Evolutionary conservation across 2,113 vertebrate genomes (phyloP), one percentile per base, ranked within the genome.

Genomic region (Fregata magnificens): DNA sequence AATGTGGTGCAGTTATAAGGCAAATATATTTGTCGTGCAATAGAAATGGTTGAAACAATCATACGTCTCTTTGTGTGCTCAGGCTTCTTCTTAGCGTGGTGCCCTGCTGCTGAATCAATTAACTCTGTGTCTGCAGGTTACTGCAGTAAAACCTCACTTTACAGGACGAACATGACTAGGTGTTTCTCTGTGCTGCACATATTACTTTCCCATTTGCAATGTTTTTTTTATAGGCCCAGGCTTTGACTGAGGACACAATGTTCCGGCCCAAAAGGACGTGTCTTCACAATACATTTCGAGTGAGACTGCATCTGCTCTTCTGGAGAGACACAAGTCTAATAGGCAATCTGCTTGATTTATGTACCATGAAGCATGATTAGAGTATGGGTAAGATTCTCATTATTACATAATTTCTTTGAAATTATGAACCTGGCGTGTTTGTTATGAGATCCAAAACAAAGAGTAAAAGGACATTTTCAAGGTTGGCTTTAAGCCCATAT

Each of bases 341-440:
- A 89, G 73, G 91, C 90, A 96, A 95, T 96, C 86, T 87, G 79
- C 81, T 87, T 94, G 93, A 96, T 96, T 96, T 96, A 97, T 77
- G 81, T 79, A 72, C 89, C 89, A 72, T 87, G 84, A 90, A 96
- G 73, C 70, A 44, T 63, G 86, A 93, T 88, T 79, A 80, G 61
- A 87, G 81, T 56, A 42, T 44, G 44, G 70, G 44, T 55, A 85
- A 90, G 66, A 88, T 76, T 73, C 73, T 93, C 66, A 69, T 94
- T 94, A 56, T 91, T 94, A 76, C 42, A 42, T 87, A 76, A 91
- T 96, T 93, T 80, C 70, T 85, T 87, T 72, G 90, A 93, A 91
- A 95, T 91, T 0, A 87, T 85, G 78, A 89, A 61, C 59, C 42
- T 67, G 44, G 69, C 0, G 1, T 81, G 80, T 83, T 81, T 91